Evolutionary conservation across 2,797 vertebrate species (phyloP).

Genomic region (Columba guinea): DNA sequence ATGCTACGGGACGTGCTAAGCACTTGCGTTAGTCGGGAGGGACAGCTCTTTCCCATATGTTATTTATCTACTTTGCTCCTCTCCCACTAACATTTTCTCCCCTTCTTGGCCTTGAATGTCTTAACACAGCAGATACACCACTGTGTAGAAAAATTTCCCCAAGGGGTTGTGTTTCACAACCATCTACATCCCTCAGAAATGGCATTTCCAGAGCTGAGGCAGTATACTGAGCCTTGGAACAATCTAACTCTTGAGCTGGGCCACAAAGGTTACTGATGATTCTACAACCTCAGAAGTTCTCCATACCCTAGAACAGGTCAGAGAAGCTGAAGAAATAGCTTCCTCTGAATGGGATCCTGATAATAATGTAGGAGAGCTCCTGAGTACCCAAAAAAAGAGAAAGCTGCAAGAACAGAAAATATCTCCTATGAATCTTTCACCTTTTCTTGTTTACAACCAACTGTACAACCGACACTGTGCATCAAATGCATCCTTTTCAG

Average conservation of each 20-base stretch:
- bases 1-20: background rate
- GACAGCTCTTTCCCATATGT: background rate
- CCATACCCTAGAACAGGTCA: fast-evolving
- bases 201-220: background rate
- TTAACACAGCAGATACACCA: background rate
- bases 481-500: background rate
- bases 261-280: background rate
- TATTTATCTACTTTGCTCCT: background rate
- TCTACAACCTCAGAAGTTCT: background rate
- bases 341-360: background rate
- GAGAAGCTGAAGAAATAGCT: background rate
- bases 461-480: background rate
- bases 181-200: background rate
- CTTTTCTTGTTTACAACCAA: fast-evolving
- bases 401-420: background rate
- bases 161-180: background rate
- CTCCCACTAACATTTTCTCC: background rate
- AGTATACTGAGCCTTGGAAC: background rate
- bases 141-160: background rate
- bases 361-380: background rate
- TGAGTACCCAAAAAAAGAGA: background rate
- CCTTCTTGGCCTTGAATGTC: background rate
- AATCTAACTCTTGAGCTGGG: background rate
- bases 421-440: background rate
- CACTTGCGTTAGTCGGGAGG: background rate